Base-by-base conservation (phyloP, 2,797 vertebrate species). In the Ctenochaetus hawaiiensis region DNA sequence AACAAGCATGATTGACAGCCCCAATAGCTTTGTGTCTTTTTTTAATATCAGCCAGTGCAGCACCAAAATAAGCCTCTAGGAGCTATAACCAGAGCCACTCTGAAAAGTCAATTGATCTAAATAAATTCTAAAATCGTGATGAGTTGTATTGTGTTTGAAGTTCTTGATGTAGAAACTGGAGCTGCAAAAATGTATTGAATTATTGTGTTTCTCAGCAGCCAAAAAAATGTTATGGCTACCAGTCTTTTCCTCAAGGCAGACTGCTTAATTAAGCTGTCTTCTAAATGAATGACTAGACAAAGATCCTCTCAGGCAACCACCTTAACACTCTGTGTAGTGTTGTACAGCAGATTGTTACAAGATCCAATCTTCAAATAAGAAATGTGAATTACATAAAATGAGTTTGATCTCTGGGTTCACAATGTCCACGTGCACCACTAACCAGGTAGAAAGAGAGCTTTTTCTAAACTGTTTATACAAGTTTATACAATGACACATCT, bases 241-340 rank as follows among this genome's bases (percentile, higher is more conserved):
- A 39, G 62, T 78, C 39, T 56, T 82, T 78, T 78, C 61, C 75
- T 74, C 44, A 18, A 57, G 20, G 62, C 34, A 14, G 22, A 23
- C 43, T 72, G 51, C 64, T 84, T 80, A 75, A 84, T 84, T 73
- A 80, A 68, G 45, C 63, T 45, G 54, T 78, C 71, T 52, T 47
- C 48, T 67, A 64, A 72, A 73, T 72, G 22, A 80, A 57, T 34
- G 71, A 60, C 53, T 20, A 53, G 43, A 58, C 60, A 67, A 61
- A 62, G 43, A 69, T 47, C 23, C 54, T 57, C 49, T 26, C 59
- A 44, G 72, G 61, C 63, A 56, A 61, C 8, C 17, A 8, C 39
- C 48, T 39, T 14, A 30, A 52, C 43, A 60, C 30, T 34, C 11
- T 8, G 20, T 64, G 47, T 11, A 11, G 22, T n/a, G 30, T 34